A percentile compares a stretch with the other conserved stretches of the same genome.
Evolutionary conservation across 1,140 invertebrate genomes (phyloP).

Genomic region (Camponotus pennsylvanicus): DNA sequence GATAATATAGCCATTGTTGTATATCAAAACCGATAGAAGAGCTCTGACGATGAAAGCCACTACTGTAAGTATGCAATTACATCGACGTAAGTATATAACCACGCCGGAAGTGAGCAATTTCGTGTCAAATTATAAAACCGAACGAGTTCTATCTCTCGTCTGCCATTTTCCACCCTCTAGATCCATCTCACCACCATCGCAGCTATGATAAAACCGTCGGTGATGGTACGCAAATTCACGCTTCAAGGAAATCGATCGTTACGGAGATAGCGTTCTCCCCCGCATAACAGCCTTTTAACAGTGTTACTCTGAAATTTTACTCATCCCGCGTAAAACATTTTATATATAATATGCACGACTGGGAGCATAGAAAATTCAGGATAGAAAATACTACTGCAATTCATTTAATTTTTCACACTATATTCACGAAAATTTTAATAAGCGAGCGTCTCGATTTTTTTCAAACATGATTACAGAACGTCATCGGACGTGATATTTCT

Average conservation of each 20-base stretch:
- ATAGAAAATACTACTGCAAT: background rate
- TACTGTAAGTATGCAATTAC: constrained; percentile 50
- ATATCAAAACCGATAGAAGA: background rate
- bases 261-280: constrained; percentile 31
- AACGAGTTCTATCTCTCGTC: constrained; percentile 51
- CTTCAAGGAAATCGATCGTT: constrained; percentile 55
- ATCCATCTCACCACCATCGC: constrained; percentile 18
- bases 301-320: constrained; percentile 46
- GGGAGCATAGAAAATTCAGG: background rate
- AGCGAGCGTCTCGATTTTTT: background rate
- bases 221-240: constrained; percentile 49
- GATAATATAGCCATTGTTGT: constrained; percentile 5
- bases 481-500: background rate
- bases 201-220: constrained; percentile 27
- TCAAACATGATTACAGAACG: background rate
- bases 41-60: constrained; percentile 21
- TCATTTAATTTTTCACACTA: background rate
- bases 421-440: background rate
- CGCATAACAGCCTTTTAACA: constrained; percentile 45
- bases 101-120: constrained; percentile 54
- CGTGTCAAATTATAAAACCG: constrained; percentile 45
- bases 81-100: constrained; percentile 45
- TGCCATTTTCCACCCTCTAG: constrained; percentile 32
- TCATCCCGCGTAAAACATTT: background rate
- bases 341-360: background rate